Base-by-base conservation (phyloP, 2,888 invertebrate species). In the Epirrhoe alternata region DNA sequence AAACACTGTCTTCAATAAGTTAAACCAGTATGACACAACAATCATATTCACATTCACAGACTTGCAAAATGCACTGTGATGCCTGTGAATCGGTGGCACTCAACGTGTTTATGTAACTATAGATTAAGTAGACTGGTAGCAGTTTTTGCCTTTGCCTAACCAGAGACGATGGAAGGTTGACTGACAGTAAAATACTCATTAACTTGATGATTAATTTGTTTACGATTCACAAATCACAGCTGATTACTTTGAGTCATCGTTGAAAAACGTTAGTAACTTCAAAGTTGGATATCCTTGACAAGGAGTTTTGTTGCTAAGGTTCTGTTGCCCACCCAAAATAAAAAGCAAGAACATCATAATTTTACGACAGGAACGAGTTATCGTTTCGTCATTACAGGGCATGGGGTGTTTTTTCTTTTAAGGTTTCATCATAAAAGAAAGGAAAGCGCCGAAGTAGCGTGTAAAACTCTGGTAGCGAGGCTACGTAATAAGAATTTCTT, bases 231-330 rank as follows among this genome's bases (percentile, higher is more conserved):
- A 16, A 47, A 47, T 47, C 47, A 47, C 16, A 16, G 47, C 16
- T 47, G 47, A 47, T 47, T 47, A 6, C 2, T 47, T 47, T 16
- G 47, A 47, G 47, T 47, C 47, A 47, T 47, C 47, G 16, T 12
- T 42, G 3, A 42, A 1, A 12, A 35, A 10, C 7, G 38, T 42
- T 42, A 12, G 24, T 24, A 24, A 24, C 24, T 24, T 24, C 24
- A 3, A 24, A 24, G 24, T 42, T 42, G 12, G 12, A 12, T 12
- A 42, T 42, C 38, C 38, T 12, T 42, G 12, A 12, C 12, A 2
- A 10, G 35, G 24, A 24, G 24, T 24, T 2, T 24, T 8, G 35
- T 8, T 42, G 12, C 10, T 42, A 10, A 42, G 38, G 12, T 42
- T 42, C 12, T 42, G 38, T 42, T 12, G 12, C 12, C 38, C 38